Conservation (phyloP, 1,140 invertebrate genomes). For the Oncopeltus fasciatus region DNA sequence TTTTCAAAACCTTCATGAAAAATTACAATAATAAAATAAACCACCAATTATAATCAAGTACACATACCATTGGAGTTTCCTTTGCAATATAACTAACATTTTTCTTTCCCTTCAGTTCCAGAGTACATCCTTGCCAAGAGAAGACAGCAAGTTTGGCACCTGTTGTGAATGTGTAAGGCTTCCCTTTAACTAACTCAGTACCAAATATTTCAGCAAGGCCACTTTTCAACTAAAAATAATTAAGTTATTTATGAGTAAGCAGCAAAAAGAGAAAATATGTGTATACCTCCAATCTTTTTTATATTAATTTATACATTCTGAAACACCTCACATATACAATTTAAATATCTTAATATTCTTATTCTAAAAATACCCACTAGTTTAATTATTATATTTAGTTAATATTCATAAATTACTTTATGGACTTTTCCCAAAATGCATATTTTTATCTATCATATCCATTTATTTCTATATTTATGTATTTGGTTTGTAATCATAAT, state of each 20-base stretch:
- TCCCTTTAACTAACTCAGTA: constrained; percentile 86
- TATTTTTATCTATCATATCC: too few species aligned
- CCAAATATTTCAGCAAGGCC: constrained; percentile 94
- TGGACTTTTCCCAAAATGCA: too few species aligned
- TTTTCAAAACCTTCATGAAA: not conserved
- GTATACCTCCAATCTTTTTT: not conserved
- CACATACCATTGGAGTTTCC: constrained; percentile 79
- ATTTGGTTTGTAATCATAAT: too few species aligned
- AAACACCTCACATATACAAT: too few species aligned
- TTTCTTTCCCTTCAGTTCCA: constrained; percentile 70
- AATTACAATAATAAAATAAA: not conserved
- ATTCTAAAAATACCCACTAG: too few species aligned
- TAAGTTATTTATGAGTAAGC: too few species aligned
- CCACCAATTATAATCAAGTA: not conserved
- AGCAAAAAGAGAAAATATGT: constrained; percentile 17
- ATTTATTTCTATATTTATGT: too few species aligned
- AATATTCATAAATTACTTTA: too few species aligned
- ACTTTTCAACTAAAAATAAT: constrained; percentile 48
- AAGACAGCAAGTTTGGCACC: constrained; percentile 92
- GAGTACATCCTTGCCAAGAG: constrained; percentile 85
- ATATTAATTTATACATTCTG: too few species aligned
- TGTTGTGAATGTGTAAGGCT: constrained; percentile 75
- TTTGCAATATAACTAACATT: constrained; percentile 88
- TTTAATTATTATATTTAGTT: too few species aligned
- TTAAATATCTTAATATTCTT: too few species aligned